These are phyloP conservation scores for Drosophila repleta DNA, from an alignment of 1,140 invertebrate genomes.

Conservation along the genomic window DNA sequence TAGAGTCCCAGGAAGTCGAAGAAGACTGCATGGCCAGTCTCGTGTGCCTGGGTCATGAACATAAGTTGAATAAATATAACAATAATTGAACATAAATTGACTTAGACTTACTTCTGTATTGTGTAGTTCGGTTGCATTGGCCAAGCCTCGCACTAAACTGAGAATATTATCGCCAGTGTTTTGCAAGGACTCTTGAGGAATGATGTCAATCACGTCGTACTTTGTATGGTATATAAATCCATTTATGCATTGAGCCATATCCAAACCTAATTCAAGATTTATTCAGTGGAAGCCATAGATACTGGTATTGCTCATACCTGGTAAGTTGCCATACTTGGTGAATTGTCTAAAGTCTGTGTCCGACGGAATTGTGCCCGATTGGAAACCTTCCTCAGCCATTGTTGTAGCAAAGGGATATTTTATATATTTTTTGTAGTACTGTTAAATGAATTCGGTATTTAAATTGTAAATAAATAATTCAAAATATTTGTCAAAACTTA, in stretches of 20 bases:
- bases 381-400: conserved; percentile 92
- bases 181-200: conserved; percentile 92
- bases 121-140: conserved; percentile 86
- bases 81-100: neutral
- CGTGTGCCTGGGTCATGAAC: conserved; percentile 67
- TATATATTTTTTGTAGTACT: conserved; percentile 91
- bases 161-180: conserved; percentile 92
- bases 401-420: conserved; percentile 92
- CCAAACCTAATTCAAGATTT: conserved; percentile 85
- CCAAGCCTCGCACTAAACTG: conserved; percentile 87
- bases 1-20: conserved; percentile 92
- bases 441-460: conserved; percentile 85
- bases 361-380: conserved; percentile 92
- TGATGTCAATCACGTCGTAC: conserved; percentile 90
- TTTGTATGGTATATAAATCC: conserved; percentile 96
- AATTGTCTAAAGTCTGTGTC: conserved; percentile 95
- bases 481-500: conserved; percentile 70
- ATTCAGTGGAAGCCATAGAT: neutral
- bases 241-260: conserved; percentile 96
- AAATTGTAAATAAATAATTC: neutral
- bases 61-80: too few relatives aligned
- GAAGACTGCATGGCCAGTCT: conserved; percentile 87
- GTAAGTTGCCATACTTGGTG: conserved; percentile 86
- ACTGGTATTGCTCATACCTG: conserved; percentile 44
- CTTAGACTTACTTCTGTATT: conserved; percentile 64